These are phyloP conservation scores for Poeciliopsis gracilis DNA, from an alignment of 2,797 vertebrate species.

Conservation along the genomic window DNA sequence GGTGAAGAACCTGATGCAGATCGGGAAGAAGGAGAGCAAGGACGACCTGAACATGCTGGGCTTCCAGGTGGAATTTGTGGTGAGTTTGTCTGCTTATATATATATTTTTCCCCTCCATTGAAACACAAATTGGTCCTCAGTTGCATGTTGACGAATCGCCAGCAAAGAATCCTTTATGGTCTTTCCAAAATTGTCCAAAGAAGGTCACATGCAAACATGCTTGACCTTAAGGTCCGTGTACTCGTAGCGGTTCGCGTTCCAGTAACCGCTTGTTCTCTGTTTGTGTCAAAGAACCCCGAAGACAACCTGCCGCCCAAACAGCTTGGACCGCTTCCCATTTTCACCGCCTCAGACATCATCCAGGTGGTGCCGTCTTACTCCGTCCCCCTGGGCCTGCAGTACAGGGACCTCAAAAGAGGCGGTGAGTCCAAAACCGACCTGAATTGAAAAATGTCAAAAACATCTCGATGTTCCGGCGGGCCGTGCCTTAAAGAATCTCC, in stretches of 20 bases:
- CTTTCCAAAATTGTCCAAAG: neutral
- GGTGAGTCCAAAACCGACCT: conserved; percentile 44
- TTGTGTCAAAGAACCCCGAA: conserved; percentile 61
- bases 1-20: conserved; percentile 80
- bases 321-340: conserved; percentile 61
- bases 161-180: neutral
- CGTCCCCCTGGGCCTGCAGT: conserved; percentile 41
- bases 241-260: neutral
- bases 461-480: neutral
- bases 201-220: neutral
- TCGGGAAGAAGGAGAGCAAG: conserved; percentile 73
- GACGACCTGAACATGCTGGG: conserved; percentile 79
- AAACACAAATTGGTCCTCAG: neutral
- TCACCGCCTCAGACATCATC: conserved; percentile 78
- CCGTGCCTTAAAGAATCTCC: neutral
- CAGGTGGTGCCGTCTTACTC: conserved; percentile 73
- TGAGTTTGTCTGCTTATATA: conserved; percentile 39
- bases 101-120: neutral
- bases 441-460: neutral
- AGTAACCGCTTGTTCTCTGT: neutral
- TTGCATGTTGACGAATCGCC: neutral
- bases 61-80: conserved; percentile 83
- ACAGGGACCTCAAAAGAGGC: conserved; percentile 49
- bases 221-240: neutral
- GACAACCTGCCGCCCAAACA: conserved; percentile 63